Conservation (phyloP, 2,113 vertebrate genomes). For the Ictalurus punctatus region DNA sequence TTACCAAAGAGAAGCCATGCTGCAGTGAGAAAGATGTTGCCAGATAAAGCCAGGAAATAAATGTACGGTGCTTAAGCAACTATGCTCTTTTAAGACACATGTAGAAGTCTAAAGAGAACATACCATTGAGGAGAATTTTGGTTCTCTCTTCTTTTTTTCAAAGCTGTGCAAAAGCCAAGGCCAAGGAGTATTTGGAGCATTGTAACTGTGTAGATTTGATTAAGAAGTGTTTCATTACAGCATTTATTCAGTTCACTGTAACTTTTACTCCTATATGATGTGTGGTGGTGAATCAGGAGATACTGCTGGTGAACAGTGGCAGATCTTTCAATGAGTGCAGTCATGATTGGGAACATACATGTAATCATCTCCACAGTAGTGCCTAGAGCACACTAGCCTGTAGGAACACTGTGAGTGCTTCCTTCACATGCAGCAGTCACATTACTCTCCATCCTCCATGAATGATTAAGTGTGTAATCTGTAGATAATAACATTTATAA, state of each 20-base stretch:
- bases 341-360: not conserved
- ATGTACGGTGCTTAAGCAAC: conserved; percentile 27
- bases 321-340: not conserved
- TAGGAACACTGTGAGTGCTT: not conserved
- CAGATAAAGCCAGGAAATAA: conserved; percentile 24
- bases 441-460: conserved; percentile 69
- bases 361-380: not conserved
- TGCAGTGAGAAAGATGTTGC: not conserved
- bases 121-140: conserved; percentile 14
- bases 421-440: not conserved
- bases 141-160: conserved; percentile 7
- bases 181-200: not conserved
- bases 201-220: not conserved
- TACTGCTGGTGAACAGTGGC: not conserved
- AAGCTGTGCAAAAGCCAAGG: not conserved
- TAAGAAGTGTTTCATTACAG: not conserved
- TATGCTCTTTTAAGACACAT: conserved; percentile 33
- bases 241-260: not conserved
- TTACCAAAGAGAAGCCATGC: not conserved
- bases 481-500: conserved; percentile 84
- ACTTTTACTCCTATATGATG: not conserved
- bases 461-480: conserved; percentile 81
- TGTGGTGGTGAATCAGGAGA: not conserved
- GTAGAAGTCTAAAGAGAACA: conserved; percentile 42
- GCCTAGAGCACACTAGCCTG: not conserved